Conservation (phyloP, 2,113 vertebrate genomes). For the Myotis brandtii region DNA sequence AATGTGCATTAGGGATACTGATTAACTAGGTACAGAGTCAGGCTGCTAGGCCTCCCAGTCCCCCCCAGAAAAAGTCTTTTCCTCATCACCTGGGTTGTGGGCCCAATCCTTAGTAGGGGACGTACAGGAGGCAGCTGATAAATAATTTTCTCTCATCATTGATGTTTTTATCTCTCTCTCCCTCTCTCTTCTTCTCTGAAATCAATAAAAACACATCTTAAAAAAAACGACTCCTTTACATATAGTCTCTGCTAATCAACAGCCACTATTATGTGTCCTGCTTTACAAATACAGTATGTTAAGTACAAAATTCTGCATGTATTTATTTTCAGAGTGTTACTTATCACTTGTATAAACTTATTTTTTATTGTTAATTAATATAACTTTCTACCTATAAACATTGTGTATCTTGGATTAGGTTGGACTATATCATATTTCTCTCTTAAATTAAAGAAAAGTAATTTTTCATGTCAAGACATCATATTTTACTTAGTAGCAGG, state of each 20-base stretch:
- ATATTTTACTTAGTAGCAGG: background rate
- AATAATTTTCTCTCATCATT: no score
- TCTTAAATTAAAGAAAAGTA: conserved; percentile 35
- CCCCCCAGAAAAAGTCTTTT: no score
- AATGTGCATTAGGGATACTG: no score
- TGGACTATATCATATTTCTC: background rate
- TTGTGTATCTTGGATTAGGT: background rate
- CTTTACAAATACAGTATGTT: background rate
- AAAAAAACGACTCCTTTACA: background rate
- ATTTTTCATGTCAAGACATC: background rate
- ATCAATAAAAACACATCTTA: no score
- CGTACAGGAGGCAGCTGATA: no score
- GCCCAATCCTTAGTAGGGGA: no score
- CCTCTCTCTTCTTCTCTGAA: no score
- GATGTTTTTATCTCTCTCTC: no score
- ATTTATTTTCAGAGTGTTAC: background rate
- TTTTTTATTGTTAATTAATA: background rate
- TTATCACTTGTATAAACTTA: background rate
- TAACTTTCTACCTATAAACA: conserved; percentile 23
- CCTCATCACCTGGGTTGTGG: no score
- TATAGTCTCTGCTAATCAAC: background rate
- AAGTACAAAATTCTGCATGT: background rate
- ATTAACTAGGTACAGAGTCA: no score
- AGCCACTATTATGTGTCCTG: no score
- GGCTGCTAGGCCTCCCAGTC: no score